Evolutionary conservation across 2,888 invertebrate genomes (phyloP).

Genomic region (Apocheima hispidaria): DNA sequence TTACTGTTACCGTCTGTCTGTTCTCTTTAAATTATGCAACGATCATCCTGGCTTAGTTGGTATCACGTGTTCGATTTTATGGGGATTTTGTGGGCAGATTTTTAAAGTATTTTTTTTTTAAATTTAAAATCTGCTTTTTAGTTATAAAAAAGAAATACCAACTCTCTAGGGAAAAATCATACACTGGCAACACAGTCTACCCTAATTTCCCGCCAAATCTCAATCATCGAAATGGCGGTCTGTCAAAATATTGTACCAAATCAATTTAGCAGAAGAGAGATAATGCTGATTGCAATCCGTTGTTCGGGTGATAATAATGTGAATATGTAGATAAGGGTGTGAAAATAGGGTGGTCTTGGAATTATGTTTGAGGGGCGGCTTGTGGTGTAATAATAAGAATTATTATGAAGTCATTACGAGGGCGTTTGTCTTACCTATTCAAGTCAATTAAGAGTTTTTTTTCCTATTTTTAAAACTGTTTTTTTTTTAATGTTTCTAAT

Average conservation of each 20-base stretch:
- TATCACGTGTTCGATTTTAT: too few species aligned
- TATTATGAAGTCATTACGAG: not conserved
- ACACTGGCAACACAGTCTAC: not conserved
- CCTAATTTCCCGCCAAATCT: conserved; percentile 18
- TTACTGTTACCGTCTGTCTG: too few species aligned
- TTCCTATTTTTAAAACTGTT: too few species aligned
- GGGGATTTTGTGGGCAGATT: too few species aligned
- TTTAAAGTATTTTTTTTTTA: too few species aligned
- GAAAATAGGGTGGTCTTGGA: conserved; percentile 9
- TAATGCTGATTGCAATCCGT: conserved; percentile 18
- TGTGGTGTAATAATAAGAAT: not conserved
- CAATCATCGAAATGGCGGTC: conserved; percentile 28
- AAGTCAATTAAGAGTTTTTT: too few species aligned
- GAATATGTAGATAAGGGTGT: conserved; percentile 23
- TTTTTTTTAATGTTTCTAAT: too few species aligned
- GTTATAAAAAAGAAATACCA: not conserved
- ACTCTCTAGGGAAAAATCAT: not conserved
- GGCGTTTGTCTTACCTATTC: too few species aligned
- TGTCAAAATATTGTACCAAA: conserved; percentile 33
- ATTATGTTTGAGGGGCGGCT: not conserved
- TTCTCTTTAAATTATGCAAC: too few species aligned
- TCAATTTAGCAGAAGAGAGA: conserved; percentile 16
- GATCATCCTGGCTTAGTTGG: too few species aligned
- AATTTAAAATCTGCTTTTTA: not conserved
- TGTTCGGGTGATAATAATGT: conserved; percentile 25